Evolutionary conservation across 2,888 invertebrate genomes (phyloP).

Genomic region (Spilosoma lubricipeda): DNA sequence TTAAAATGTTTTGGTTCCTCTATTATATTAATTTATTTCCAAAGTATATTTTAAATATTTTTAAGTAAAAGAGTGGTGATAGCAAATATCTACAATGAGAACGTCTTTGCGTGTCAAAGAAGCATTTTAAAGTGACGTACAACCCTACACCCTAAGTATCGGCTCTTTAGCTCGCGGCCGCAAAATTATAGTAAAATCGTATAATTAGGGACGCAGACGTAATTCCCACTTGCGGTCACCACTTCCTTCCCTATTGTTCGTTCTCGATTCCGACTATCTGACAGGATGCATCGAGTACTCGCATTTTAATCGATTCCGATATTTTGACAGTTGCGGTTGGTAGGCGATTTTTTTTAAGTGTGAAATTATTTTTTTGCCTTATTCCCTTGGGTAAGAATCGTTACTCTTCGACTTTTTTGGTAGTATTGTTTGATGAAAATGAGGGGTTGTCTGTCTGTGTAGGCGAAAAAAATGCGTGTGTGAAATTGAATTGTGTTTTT

Average conservation of each 20-base stretch:
- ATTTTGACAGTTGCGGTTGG: conserved; percentile 83
- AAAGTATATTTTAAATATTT: too few species aligned
- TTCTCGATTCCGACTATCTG: conserved; percentile 64
- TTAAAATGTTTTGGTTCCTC: too few species aligned
- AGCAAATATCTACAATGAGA: background rate
- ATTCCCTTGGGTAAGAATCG: conserved; percentile 49
- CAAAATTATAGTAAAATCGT: conserved; percentile 82
- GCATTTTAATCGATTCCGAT: conserved; percentile 80
- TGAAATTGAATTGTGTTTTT: background rate
- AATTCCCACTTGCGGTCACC: conserved; percentile 80
- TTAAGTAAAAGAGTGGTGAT: background rate
- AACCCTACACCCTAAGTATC: conserved; percentile 47
- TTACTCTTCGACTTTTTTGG: conserved; percentile 29
- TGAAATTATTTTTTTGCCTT: conserved; percentile 59
- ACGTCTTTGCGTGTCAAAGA: background rate
- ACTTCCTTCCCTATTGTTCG: conserved; percentile 83
- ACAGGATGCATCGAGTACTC: conserved; percentile 65
- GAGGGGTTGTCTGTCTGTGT: background rate
- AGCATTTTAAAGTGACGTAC: conserved; percentile 5
- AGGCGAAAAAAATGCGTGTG: background rate
- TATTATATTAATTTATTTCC: too few species aligned
- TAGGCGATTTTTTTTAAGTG: conserved; percentile 65
- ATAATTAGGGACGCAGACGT: conserved; percentile 79
- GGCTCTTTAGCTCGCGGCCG: conserved; percentile 64
- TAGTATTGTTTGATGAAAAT: conserved; percentile 1